Conservation (phyloP, 2,797 vertebrate species). For the Enteromius paludinosus region DNA sequence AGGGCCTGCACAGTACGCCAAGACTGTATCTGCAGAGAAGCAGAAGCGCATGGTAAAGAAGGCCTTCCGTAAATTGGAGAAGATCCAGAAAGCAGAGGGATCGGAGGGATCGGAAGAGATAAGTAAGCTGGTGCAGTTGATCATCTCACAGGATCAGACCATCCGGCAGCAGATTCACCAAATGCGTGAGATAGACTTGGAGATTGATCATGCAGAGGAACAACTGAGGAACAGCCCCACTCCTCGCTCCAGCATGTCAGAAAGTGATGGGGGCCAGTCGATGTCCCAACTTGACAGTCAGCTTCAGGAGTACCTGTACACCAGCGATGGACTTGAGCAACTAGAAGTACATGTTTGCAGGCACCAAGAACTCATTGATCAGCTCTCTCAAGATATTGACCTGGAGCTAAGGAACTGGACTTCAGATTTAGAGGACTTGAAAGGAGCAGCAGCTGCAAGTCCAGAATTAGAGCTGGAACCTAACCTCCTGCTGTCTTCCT, state of each 20-base stretch:
- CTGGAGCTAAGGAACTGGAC: conserved; percentile 75
- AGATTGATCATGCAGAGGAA: conserved; percentile 84
- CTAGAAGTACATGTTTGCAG: conserved; percentile 83
- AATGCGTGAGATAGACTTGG: conserved; percentile 87
- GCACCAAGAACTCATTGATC: conserved; percentile 84
- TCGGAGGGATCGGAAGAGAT: conserved; percentile 81
- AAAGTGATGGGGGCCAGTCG: conserved; percentile 14
- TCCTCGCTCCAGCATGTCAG: conserved; percentile 34
- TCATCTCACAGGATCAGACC: conserved; percentile 91
- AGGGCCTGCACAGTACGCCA: conserved; percentile 80
- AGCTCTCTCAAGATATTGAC: conserved; percentile 87
- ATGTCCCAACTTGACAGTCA: conserved; percentile 62
- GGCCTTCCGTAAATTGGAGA: conserved; percentile 94
- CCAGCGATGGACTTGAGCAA: conserved; percentile 79
- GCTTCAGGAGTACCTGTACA: conserved; percentile 76
- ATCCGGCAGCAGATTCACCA: conserved; percentile 90
- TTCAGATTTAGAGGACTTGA: conserved; percentile 57
- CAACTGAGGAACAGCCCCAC: conserved; percentile 65
- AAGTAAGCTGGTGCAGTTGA: conserved; percentile 87
- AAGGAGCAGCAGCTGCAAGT: conserved; percentile 61
- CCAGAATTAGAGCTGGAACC: conserved; percentile 55
- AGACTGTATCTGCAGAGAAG: conserved; percentile 85
- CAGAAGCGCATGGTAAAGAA: conserved; percentile 94
- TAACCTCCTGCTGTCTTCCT: conserved; percentile 52
- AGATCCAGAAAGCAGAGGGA: conserved; percentile 83